Conservation (phyloP, 2,888 invertebrate genomes). For the Pandemis corylana region DNA sequence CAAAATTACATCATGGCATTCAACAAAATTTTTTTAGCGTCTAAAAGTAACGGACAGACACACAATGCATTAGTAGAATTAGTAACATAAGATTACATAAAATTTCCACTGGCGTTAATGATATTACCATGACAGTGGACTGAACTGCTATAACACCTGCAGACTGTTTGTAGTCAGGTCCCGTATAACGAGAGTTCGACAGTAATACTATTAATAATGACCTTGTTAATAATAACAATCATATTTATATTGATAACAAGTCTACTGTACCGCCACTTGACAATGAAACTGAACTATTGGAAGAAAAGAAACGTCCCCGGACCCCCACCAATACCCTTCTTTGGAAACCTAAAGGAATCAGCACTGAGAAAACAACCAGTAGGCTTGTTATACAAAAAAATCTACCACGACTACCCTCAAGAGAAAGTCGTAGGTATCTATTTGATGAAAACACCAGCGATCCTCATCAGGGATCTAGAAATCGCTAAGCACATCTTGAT, state of each 20-base stretch:
- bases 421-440: slow-evolving; percentile 54
- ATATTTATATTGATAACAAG: not conserved
- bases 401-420: slow-evolving; percentile 49
- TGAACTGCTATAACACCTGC: not conserved
- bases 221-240: not conserved
- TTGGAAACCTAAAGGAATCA: slow-evolving; percentile 50
- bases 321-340: slow-evolving; percentile 49
- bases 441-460: slow-evolving; percentile 39
- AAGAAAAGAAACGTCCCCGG: slow-evolving; percentile 47
- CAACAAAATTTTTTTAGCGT: no score
- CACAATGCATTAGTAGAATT: no score
- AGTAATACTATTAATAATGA: not conserved
- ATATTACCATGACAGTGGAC: not conserved
- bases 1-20: no score
- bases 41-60: no score
- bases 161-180: not conserved
- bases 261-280: slow-evolving; percentile 45
- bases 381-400: slow-evolving; percentile 43
- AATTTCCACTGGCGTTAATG: no score
- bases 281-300: slow-evolving; percentile 49
- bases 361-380: slow-evolving; percentile 44
- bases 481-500: slow-evolving; percentile 46
- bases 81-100: no score
- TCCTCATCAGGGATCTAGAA: slow-evolving; percentile 46
- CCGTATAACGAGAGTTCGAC: not conserved